These are phyloP conservation scores for Megaleporinus macrocephalus DNA, from an alignment of 2,113 vertebrate species.

Conservation along the genomic window DNA sequence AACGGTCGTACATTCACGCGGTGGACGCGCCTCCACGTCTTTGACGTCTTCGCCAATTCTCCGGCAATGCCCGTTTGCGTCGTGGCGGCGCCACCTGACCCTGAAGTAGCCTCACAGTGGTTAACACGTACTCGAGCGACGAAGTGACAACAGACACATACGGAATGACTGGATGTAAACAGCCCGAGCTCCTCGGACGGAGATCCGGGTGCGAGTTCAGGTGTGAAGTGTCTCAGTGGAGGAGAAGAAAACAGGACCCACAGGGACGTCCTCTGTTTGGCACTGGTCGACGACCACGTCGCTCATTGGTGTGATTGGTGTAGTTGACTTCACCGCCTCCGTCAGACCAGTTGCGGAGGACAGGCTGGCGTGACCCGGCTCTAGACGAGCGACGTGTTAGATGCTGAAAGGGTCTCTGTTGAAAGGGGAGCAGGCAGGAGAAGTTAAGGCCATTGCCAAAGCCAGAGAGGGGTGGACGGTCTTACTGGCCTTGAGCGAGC, in stretches of 20 bases:
- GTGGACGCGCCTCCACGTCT: constrained; percentile 61
- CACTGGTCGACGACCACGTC: neutral
- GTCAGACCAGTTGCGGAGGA: too few relatives aligned
- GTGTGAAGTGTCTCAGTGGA: neutral
- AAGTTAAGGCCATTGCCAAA: constrained; percentile 7
- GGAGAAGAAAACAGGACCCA: neutral
- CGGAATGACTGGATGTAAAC: constrained; percentile 23
- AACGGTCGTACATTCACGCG: constrained; percentile 78
- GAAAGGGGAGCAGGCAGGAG: neutral
- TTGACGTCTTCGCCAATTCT: neutral
- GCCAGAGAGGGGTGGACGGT: too few relatives aligned
- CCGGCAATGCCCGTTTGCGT: neutral
- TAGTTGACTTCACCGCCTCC: neutral
- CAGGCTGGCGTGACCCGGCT: neutral
- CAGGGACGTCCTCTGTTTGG: neutral
- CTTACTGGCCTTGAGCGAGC: neutral
- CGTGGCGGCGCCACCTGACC: constrained; percentile 5
- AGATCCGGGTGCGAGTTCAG: neutral
- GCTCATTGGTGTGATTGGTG: neutral
- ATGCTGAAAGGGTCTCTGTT: neutral
- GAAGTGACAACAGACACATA: neutral
- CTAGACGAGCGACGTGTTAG: too few relatives aligned
- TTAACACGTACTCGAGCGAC: constrained; percentile 25
- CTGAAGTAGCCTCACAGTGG: constrained; percentile 48
- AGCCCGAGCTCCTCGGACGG: neutral